A percentile compares a stretch with the other conserved stretches of the same genome.
Conservation (phyloP, 2,113 vertebrate species). For the Nanorana parkeri region DNA sequence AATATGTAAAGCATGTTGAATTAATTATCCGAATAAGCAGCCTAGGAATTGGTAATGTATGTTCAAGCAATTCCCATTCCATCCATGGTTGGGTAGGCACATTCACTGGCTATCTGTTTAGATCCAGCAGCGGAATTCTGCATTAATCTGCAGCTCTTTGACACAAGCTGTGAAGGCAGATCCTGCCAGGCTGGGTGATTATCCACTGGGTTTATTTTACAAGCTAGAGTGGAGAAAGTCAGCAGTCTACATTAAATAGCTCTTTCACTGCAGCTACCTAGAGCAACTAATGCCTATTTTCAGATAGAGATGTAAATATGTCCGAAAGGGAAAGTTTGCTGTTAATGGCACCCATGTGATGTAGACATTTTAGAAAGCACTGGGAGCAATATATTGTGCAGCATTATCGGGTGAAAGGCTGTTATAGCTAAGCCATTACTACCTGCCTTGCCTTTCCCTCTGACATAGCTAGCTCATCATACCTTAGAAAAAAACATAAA, state of each 20-base stretch:
- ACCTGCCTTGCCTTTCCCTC: no score
- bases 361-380: no score
- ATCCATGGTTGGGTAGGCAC: not conserved
- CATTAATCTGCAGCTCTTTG: conserved; percentile 25
- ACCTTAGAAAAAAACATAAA: no score
- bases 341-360: no score
- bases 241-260: not conserved
- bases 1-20: conserved; percentile 1
- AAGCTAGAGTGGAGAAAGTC: conserved; percentile 18
- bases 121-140: conserved; percentile 18
- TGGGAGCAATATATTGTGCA: no score
- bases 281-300: not conserved
- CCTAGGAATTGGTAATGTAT: conserved; percentile 14
- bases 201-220: conserved; percentile 30
- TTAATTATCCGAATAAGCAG: conserved; percentile 10
- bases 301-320: not conserved
- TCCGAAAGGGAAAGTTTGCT: not conserved
- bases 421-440: no score
- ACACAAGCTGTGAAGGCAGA: conserved; percentile 16
- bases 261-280: conserved; percentile 3
- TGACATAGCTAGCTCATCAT: no score
- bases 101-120: not conserved
- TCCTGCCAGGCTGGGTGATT: conserved; percentile 28
- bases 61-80: conserved; percentile 19
- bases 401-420: no score